Evolutionary conservation across 2,113 vertebrate species (phyloP), one percentile per base, ranked within the genome.

Genomic region (Elachura formosa): DNA sequence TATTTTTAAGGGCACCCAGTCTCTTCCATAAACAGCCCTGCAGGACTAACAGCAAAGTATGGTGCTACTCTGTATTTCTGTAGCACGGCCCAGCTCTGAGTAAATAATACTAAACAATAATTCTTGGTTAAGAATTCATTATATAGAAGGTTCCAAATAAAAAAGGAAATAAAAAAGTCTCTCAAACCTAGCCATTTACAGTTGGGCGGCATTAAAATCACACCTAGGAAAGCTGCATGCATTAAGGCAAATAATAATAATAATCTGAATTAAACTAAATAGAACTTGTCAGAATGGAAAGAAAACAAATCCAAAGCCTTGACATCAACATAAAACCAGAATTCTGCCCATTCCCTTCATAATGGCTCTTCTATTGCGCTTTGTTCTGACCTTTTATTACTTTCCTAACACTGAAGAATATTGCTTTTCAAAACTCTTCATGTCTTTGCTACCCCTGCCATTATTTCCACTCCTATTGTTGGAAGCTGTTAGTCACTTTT

Each of bases 271-370:
- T 90, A 97, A 84, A 93, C 90, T 61, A 97, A 93, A 89, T 95
- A 94, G 96, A 97, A 97, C 95, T 95, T 96, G 79, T 96, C 97
- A 96, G 96, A 96, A 96, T 66, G 67, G 89, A 96, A 97, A 97
- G 94, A 97, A 98, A 97, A 97, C 96, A 98, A 97, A 96, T 91
- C 93, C 87, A 61, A 87, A 97, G 79, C 88, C 92, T 88, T 98
- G 97, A 97, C 96, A 97, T 96, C 84, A 91, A 93, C 93, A 98
- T 93, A 97, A 98, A 98, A 97, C 89, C 75, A 97, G 91, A 95
- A 89, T 89, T 96, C 95, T 91, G 79, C 84, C 93, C 78, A 75
- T 94, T 95, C 79, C 90, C 93, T 91, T 95, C 92, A 95, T 77
- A 97, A 97, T 88, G 71, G 91, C 87, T 97, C 96, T 97, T 98